Conservation (phyloP, 2,113 vertebrate genomes). For the Athene noctua region DNA sequence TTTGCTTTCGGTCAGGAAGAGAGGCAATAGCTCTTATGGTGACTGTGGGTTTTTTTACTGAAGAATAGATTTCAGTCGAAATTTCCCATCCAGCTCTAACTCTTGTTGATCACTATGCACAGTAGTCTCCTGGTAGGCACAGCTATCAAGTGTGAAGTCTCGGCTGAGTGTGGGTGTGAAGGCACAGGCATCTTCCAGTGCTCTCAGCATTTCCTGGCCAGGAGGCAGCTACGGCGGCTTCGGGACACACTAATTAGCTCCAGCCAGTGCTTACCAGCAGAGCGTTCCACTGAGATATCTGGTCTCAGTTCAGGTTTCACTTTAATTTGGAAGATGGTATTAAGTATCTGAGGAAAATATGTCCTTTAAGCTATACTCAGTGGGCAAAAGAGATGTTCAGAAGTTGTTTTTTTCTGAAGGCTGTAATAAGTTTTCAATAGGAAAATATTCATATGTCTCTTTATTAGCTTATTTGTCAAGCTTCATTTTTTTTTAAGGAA, state of each 20-base stretch:
- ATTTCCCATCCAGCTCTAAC: not conserved
- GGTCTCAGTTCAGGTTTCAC: not conserved
- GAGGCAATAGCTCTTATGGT: not conserved
- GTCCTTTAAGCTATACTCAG: not conserved
- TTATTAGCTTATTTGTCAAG: not conserved
- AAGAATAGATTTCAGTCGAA: not conserved
- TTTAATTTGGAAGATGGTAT: not conserved
- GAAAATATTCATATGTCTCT: not conserved
- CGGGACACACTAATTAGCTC: not conserved
- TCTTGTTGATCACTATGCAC: not conserved
- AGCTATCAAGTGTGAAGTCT: not conserved
- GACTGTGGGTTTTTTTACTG: not conserved
- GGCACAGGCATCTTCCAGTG: not conserved
- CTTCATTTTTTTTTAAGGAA: not conserved
- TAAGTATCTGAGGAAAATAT: not conserved
- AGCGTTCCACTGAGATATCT: not conserved
- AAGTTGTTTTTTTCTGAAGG: not conserved
- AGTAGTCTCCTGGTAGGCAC: not conserved
- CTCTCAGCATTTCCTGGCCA: not conserved
- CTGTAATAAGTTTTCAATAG: not conserved
- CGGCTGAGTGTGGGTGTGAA: accelerated
- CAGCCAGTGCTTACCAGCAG: not conserved
- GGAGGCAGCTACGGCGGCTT: not conserved
- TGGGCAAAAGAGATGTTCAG: not conserved
- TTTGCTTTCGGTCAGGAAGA: not conserved